Evolutionary conservation across 2,797 vertebrate species (phyloP).

Genomic region (Oreochromis mossambicus): DNA sequence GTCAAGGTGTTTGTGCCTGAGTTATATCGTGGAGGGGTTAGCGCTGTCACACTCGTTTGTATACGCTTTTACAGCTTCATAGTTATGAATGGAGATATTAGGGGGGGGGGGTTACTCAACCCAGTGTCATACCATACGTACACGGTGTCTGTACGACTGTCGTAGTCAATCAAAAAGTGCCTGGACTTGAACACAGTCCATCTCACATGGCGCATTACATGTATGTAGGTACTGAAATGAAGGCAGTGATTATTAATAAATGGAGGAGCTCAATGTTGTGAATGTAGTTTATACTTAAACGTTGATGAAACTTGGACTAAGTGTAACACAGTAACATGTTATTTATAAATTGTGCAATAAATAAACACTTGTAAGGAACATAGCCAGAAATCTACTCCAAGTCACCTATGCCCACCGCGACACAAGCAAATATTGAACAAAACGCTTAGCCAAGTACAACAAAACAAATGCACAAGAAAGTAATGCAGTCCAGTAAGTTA

Average conservation of each 20-base stretch:
- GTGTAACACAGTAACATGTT: background rate
- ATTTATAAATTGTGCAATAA: background rate
- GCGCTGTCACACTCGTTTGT: background rate
- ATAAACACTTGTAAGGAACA: background rate
- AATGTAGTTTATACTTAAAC: background rate
- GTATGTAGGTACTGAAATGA: background rate
- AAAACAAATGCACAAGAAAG: background rate
- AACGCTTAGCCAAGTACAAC: background rate
- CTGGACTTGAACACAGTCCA: background rate
- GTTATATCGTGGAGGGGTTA: background rate
- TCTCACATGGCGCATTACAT: background rate
- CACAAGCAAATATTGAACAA: background rate
- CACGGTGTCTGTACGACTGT: conserved; percentile 46
- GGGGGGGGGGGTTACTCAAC: background rate
- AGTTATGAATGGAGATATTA: conserved; percentile 13
- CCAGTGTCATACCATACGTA: conserved; percentile 49
- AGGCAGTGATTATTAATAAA: background rate
- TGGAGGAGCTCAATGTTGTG: background rate
- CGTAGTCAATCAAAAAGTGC: conserved; percentile 51
- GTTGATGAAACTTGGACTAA: background rate
- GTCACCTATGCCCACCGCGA: background rate
- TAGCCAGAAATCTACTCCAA: background rate
- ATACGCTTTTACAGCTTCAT: background rate
- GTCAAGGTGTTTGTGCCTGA: background rate
- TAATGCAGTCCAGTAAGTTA: background rate